phyloP scores from a whole-genome alignment of 2,113 vertebrate genomes.

The Anoplopoma fimbria region DNA sequence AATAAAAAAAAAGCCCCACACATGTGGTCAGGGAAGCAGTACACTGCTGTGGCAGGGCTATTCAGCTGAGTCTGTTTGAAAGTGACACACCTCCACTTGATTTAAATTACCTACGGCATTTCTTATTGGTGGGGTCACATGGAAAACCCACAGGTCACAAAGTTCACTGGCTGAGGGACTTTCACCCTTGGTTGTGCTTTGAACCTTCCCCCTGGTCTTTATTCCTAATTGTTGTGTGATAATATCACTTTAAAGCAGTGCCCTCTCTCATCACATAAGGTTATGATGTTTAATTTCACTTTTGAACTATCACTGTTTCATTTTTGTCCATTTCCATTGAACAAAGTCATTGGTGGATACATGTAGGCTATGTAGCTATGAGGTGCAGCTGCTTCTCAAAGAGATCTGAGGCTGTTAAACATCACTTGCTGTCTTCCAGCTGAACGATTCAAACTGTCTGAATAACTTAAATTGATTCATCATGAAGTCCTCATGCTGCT shows the following conservation, averaged over 20 bases:
- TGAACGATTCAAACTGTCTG: conserved; percentile 13
- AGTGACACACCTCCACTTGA: conserved; percentile 85
- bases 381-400: neutral
- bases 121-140: conserved; percentile 82
- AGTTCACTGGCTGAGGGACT: conserved; percentile 69
- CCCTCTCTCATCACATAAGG: conserved; percentile 1
- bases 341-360: neutral
- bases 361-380: neutral
- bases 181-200: conserved; percentile 69
- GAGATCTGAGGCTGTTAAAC: neutral
- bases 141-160: conserved; percentile 74
- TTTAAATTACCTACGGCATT: conserved; percentile 84
- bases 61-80: conserved; percentile 77
- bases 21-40: conserved; percentile 83
- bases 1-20: conserved; percentile 83
- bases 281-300: conserved; percentile 14
- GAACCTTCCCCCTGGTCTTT: conserved; percentile 55
- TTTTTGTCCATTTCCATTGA: conserved; percentile 1
- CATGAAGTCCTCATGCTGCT: neutral
- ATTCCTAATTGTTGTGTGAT: conserved; percentile 45
- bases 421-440: neutral
- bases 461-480: conserved; percentile 5
- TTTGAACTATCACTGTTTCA: neutral
- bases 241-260: conserved; percentile 45
- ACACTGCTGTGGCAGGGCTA: conserved; percentile 41